Percentiles rank a stretch among this genome's conserved stretches.
These are phyloP conservation scores for Ochlodes sylvanus DNA, from an alignment of 2,888 invertebrate genomes.

Conservation along the genomic window DNA sequence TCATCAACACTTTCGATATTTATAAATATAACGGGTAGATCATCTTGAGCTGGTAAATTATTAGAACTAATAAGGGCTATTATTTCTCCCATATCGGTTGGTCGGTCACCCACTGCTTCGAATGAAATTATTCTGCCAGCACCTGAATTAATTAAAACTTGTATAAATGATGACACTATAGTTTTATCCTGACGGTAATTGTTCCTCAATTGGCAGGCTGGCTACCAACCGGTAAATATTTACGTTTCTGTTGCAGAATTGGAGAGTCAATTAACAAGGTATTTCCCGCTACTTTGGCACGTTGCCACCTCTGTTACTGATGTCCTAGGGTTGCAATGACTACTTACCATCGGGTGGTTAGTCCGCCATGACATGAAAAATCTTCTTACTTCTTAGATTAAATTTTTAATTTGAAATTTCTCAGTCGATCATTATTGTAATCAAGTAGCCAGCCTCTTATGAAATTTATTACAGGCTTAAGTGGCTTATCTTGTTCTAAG, in stretches of 20 bases:
- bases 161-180: too few relatives aligned
- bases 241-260: too few relatives aligned
- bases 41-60: conserved; percentile 71
- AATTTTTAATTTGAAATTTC: conserved; percentile 24
- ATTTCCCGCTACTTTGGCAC: too few relatives aligned
- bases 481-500: conserved; percentile 26
- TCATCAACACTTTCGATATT: conserved; percentile 63
- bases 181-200: too few relatives aligned
- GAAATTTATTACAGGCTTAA: conserved; percentile 38
- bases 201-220: too few relatives aligned
- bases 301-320: too few relatives aligned
- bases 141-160: conserved; percentile 51
- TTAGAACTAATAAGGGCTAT: conserved; percentile 64
- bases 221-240: too few relatives aligned
- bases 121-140: conserved; percentile 65
- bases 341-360: too few relatives aligned
- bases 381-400: not conserved
- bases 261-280: too few relatives aligned
- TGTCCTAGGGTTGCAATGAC: too few relatives aligned
- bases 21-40: conserved; percentile 67
- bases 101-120: conserved; percentile 55
- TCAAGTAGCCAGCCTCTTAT: conserved; percentile 39
- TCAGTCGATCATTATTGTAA: conserved; percentile 25
- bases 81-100: conserved; percentile 61
- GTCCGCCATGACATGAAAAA: too few relatives aligned